These are phyloP conservation scores for Bombyx mori DNA, from an alignment of 1,140 invertebrate genomes.

Conservation along the genomic window ASM3026992v2 NC_085114.1:10044501-10045000, in stretches of 20 bases:
- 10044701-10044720: no score
- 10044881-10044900: slow-evolving; percentile 15
- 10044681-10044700: slow-evolving; percentile 13
- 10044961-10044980: not conserved
- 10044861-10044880: slow-evolving; percentile 40
- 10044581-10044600: no score
- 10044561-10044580: no score
- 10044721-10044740: not conserved
- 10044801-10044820: slow-evolving; percentile 50
- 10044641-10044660: slow-evolving; percentile 11
- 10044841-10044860: slow-evolving; percentile 53
- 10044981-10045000: no score
- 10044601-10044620: no score
- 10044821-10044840: slow-evolving; percentile 47
- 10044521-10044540: no score
- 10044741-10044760: slow-evolving; percentile 4
- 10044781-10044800: slow-evolving; percentile 37
- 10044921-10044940: no score
- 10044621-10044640: not conserved
- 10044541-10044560: no score
- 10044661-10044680: slow-evolving; percentile 13
- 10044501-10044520: no score
- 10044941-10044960: not conserved
- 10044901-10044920: not conserved
- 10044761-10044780: slow-evolving; percentile 26